Evolutionary conservation across 1,140 invertebrate species (phyloP).

Genomic region (Saccostrea echinata): DNA sequence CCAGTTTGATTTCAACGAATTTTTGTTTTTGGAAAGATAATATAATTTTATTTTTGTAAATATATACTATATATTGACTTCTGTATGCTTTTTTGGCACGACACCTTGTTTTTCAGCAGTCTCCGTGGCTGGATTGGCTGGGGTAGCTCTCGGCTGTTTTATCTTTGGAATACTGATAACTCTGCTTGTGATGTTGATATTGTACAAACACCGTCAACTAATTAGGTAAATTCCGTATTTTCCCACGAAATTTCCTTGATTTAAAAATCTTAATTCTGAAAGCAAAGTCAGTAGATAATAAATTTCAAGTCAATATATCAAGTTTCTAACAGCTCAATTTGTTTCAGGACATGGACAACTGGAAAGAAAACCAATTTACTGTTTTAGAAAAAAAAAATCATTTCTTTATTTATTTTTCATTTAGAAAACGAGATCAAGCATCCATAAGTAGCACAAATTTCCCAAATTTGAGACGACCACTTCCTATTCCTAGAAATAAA

Average conservation of each 20-base stretch:
- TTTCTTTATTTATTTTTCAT: neutral
- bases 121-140: neutral
- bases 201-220: neutral
- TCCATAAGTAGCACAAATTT: neutral
- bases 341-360: no score
- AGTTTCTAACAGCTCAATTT: no score
- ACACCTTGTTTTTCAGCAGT: neutral
- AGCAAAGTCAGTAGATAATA: no score
- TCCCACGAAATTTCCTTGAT: neutral
- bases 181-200: neutral
- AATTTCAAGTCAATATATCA: no score
- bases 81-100: neutral
- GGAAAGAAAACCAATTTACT: no score
- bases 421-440: neutral
- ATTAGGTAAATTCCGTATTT: neutral
- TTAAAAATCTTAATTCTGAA: no score
- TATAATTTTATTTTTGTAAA: no score
- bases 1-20: no score
- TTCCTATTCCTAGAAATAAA: neutral
- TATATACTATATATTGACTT: no score
- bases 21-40: no score
- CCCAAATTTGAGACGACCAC: neutral
- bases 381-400: no score
- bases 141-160: neutral
- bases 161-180: neutral